Percentiles rank a stretch among this genome's conserved stretches.
phyloP scores from a whole-genome alignment of 2,888 invertebrate genomes.

The Furcula furcula region DNA sequence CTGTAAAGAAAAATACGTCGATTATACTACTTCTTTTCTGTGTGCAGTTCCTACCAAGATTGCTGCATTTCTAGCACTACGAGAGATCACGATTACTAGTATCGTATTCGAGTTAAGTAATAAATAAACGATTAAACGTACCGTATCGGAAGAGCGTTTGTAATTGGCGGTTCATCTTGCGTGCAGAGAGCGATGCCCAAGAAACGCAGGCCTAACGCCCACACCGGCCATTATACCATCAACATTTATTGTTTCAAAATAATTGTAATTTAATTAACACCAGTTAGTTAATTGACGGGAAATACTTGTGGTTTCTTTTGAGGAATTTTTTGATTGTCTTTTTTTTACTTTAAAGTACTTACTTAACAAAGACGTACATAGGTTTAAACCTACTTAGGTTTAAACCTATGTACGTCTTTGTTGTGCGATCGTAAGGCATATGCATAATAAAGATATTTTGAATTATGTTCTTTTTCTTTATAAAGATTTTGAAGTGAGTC shows the following conservation, averaged over 20 bases:
- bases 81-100: slow-evolving; percentile 1
- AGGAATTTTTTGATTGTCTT: not conserved
- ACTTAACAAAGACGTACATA: no score
- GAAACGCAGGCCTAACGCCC: slow-evolving; percentile 10
- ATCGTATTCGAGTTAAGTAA: slow-evolving; percentile 21
- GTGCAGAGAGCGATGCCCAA: slow-evolving; percentile 7
- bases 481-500: no score
- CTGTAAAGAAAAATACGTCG: no score
- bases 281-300: not conserved
- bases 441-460: no score
- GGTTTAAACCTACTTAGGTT: no score
- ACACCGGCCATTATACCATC: slow-evolving; percentile 9
- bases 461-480: no score
- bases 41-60: no score
- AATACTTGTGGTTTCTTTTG: not conserved
- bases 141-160: slow-evolving; percentile 19
- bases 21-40: no score
- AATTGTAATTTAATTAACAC: slow-evolving; percentile 25
- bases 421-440: no score
- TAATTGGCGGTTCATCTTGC: slow-evolving; percentile 22
- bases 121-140: slow-evolving; percentile 25
- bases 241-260: slow-evolving; percentile 20
- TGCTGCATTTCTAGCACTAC: no score
- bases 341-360: no score
- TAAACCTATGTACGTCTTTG: no score